Percentiles rank a stretch among this genome's conserved stretches.
These are phyloP conservation scores for Meriones unguiculatus DNA, from an alignment of 2,113 vertebrate genomes.

Conservation along the genomic window DNA sequence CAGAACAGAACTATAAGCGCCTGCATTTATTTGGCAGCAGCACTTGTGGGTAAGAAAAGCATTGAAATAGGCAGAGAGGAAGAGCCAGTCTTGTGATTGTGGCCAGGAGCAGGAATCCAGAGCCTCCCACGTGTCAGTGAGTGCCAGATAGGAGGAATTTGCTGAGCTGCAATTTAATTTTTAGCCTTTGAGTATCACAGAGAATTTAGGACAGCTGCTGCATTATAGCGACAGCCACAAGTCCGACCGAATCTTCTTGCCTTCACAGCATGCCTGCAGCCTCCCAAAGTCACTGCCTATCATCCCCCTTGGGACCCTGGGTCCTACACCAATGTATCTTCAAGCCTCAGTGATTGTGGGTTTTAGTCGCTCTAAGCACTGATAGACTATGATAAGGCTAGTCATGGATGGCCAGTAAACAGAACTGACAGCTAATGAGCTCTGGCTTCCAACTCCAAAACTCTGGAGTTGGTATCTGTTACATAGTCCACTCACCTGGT, in stretches of 20 bases:
- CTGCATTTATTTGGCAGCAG: neutral
- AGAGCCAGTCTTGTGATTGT: neutral
- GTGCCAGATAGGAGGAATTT: neutral
- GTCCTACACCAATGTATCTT: neutral
- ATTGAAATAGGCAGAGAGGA: neutral
- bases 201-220: slow-evolving; percentile 19
- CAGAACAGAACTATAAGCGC: neutral
- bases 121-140: neutral
- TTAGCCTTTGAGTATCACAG: neutral
- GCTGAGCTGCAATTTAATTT: neutral
- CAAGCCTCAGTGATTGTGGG: neutral
- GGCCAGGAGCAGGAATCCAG: neutral
- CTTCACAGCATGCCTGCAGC: neutral
- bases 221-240: neutral
- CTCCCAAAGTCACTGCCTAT: neutral
- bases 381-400: neutral
- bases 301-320: neutral
- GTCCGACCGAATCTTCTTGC: neutral
- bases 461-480: neutral
- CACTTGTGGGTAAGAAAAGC: neutral
- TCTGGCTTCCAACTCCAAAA: neutral
- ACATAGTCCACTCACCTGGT: neutral
- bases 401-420: neutral
- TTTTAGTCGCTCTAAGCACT: neutral
- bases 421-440: neutral